Evolutionary conservation across 2,888 invertebrate genomes (phyloP).

Genomic region (Scaptomyza reducta): DNA sequence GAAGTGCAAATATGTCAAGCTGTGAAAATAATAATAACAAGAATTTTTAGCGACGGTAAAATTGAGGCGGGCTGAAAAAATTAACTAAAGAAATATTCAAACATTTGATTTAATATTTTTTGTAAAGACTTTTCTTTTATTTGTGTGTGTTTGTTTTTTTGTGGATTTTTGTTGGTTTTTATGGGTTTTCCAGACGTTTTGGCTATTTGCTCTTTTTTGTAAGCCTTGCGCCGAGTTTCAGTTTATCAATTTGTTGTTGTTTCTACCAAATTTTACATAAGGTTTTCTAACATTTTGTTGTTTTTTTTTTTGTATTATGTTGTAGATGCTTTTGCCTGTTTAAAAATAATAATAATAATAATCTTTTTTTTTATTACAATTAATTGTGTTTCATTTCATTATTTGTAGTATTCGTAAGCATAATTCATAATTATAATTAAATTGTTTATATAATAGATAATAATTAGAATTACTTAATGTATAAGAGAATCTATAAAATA

Average conservation of each 20-base stretch:
- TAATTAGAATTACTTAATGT: slow-evolving; percentile 78
- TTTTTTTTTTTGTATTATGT: slow-evolving; percentile 52
- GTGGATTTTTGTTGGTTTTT: slow-evolving; percentile 49
- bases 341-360: slow-evolving; percentile 67
- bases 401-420: slow-evolving; percentile 67
- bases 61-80: neutral
- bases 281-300: slow-evolving; percentile 72
- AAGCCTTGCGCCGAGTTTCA: slow-evolving; percentile 53
- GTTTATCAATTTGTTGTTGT: slow-evolving; percentile 45
- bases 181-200: slow-evolving; percentile 56
- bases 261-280: slow-evolving; percentile 73
- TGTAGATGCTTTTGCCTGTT: slow-evolving; percentile 61
- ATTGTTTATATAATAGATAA: slow-evolving; percentile 80
- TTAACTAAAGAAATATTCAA: slow-evolving; percentile 25
- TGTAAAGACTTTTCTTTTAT: slow-evolving; percentile 80
- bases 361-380: slow-evolving; percentile 68
- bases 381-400: slow-evolving; percentile 52
- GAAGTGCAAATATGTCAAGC: slow-evolving; percentile 10
- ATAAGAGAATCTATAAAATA: slow-evolving; percentile 78
- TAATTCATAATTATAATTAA: slow-evolving; percentile 80
- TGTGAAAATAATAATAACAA: neutral
- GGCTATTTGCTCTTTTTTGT: slow-evolving; percentile 36
- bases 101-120: slow-evolving; percentile 56
- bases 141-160: slow-evolving; percentile 60
- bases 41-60: slow-evolving; percentile 36